Evolutionary conservation across 1,140 invertebrate genomes (phyloP), one percentile per base, ranked within the genome.

Genomic region (Polypedilum pembai): DNA sequence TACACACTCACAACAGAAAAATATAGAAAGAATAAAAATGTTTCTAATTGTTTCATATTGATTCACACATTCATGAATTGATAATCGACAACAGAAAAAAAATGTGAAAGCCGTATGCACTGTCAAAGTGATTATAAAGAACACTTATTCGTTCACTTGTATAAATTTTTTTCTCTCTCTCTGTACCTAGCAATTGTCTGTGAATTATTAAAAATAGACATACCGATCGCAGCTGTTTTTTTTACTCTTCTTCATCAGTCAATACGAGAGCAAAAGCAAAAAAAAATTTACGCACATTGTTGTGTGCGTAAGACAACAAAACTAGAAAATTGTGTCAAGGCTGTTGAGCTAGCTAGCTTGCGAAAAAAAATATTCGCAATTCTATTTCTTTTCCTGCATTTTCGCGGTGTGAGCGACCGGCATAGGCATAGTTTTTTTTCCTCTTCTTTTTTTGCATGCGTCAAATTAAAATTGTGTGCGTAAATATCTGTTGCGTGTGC

Each of bases 401-500:
- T 56, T 56, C 8, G 45, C 45, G 45, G 45, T 56, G 45, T 56
- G 45, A 56, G 45, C 45, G 45, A 56, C 45, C 45, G 45, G 12
- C 45, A 56, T 56, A 56, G 45, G 45, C 45, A 56, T 56, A 56
- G 4, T 56, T 56, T 56, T 56, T 45, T 45, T 45, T 45, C 24
- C 24, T 33, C 24, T 33, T 33, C 24, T 45, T 45, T 45, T 8
- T 1, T 15, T n/a, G 45, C 45, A 15, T 56, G 12, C 45, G n/a
- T 12, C 12, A n/a, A 33, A 33, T 56, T n/a, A 56, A 56, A 56
- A 12, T 56, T 56, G 45, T 56, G 45, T 56, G 45, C 45, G 45
- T 56, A 56, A n/a, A 56, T 56, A n/a, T n/a, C n/a, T 12, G n/a
- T 56, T 56, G 45, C 45, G 45, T 56, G n/a, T 56, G 45, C n/a